A percentile compares a stretch with the other conserved stretches of the same genome.
Evolutionary conservation across 2,797 vertebrate genomes (phyloP).

Genomic region (Syngnathus rostellatus): DNA sequence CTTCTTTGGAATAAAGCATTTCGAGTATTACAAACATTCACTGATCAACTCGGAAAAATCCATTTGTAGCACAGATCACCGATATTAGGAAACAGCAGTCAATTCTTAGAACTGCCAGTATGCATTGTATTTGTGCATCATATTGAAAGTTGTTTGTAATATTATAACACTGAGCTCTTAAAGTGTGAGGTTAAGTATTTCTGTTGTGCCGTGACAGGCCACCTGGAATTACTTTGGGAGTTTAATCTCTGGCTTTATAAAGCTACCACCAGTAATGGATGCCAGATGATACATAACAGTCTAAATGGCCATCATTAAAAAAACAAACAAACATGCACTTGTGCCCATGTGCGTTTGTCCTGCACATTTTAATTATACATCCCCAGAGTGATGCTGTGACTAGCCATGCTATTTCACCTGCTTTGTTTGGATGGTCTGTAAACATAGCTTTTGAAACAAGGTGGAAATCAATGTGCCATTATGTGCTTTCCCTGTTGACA

Average conservation of each 20-base stretch:
- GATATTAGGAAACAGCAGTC: not conserved
- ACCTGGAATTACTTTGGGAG: constrained; percentile 19
- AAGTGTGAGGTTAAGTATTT: not conserved
- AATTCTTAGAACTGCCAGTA: not conserved
- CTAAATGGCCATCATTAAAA: constrained; percentile 46
- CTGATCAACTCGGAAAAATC: not conserved
- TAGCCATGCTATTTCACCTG: constrained; percentile 22
- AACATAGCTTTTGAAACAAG: constrained; percentile 3
- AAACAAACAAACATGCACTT: constrained; percentile 13
- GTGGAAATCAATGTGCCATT: not conserved
- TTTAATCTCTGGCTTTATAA: constrained; percentile 36
- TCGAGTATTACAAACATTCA: not conserved
- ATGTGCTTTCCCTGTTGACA: not conserved
- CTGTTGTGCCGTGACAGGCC: not conserved
- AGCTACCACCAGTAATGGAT: constrained; percentile 38
- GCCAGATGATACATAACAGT: constrained; percentile 34
- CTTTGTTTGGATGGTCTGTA: constrained; percentile 20
- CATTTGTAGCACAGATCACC: not conserved
- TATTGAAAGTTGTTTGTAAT: not conserved
- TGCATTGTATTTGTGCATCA: not conserved
- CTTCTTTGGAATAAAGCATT: not conserved
- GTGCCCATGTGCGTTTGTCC: constrained; percentile 40
- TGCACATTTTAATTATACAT: constrained; percentile 47
- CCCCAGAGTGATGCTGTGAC: constrained; percentile 35
- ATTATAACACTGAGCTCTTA: not conserved